phyloP scores from a whole-genome alignment of 2,797 vertebrate species.

The Dryobates pubescens region DNA sequence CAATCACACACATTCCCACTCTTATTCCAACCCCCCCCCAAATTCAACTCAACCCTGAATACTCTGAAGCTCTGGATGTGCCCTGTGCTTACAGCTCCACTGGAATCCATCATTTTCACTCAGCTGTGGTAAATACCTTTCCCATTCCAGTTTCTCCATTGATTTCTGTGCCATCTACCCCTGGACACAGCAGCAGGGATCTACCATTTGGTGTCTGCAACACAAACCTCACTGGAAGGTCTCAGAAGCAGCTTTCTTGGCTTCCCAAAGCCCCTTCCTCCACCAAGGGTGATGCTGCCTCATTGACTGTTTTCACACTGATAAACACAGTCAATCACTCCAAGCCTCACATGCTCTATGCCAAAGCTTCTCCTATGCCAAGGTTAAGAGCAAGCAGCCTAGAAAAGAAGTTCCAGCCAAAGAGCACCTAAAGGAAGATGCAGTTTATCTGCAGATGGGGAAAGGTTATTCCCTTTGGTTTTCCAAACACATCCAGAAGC shows the following conservation, averaged over 20 bases:
- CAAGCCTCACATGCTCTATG: neutral
- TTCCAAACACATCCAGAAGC: neutral
- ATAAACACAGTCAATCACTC: neutral
- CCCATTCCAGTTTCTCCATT: neutral
- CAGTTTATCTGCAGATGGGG: neutral
- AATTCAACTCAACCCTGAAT: neutral
- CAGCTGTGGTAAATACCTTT: neutral
- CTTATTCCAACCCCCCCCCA: neutral
- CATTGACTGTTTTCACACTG: neutral
- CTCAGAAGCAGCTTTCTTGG: neutral
- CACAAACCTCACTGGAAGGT: rapidly evolving
- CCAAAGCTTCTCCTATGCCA: neutral
- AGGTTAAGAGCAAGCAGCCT: neutral
- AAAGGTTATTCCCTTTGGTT: neutral
- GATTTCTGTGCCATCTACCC: neutral
- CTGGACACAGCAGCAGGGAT: neutral
- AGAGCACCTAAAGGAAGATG: neutral
- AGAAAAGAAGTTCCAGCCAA: neutral
- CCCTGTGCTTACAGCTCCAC: neutral
- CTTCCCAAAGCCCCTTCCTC: neutral
- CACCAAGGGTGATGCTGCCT: neutral
- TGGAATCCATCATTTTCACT: neutral
- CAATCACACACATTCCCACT: neutral
- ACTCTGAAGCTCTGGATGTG: neutral
- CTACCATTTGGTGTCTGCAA: neutral